Conservation (phyloP, 2,888 invertebrate genomes). For the Dexiosoma caninum region DNA sequence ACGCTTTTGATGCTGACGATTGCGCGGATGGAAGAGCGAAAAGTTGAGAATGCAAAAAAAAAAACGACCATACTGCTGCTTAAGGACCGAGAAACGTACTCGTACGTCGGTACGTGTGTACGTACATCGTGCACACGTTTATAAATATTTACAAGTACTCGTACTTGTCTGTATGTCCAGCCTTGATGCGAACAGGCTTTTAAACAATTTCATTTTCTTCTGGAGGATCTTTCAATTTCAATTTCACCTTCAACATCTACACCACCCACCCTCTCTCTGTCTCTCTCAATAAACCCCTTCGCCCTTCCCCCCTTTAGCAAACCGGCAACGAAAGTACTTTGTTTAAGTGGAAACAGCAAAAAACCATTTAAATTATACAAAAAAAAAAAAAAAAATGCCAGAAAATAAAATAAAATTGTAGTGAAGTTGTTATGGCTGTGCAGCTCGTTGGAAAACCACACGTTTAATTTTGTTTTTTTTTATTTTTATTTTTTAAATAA, state of each 20-base stretch:
- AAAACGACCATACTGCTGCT: too few relatives aligned
- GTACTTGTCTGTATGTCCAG: conserved; percentile 38
- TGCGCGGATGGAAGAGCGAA: too few relatives aligned
- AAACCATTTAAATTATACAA: conserved; percentile 44
- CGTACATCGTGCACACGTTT: conserved; percentile 47
- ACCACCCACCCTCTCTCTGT: too few relatives aligned
- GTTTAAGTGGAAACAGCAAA: conserved; percentile 48
- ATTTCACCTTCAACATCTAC: neutral
- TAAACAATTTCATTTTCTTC: conserved; percentile 62
- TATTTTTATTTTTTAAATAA: too few relatives aligned
- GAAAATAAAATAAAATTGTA: neutral
- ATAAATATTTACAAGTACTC: conserved; percentile 43
- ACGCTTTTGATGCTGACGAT: too few relatives aligned
- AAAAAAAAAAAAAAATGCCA: neutral
- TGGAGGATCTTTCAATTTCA: conserved; percentile 41
- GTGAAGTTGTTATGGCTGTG: conserved; percentile 53
- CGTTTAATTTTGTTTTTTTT: neutral
- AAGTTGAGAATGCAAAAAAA: too few relatives aligned
- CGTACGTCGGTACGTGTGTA: too few relatives aligned
- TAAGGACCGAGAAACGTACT: too few relatives aligned
- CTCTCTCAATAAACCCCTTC: too few relatives aligned
- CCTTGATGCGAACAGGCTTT: conserved; percentile 53
- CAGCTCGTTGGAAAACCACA: conserved; percentile 45
- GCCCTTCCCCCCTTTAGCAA: neutral
- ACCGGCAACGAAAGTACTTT: conserved; percentile 28